Base-by-base conservation (phyloP, 2,888 invertebrate genomes). In the Drosophila flavopinicola region DNA sequence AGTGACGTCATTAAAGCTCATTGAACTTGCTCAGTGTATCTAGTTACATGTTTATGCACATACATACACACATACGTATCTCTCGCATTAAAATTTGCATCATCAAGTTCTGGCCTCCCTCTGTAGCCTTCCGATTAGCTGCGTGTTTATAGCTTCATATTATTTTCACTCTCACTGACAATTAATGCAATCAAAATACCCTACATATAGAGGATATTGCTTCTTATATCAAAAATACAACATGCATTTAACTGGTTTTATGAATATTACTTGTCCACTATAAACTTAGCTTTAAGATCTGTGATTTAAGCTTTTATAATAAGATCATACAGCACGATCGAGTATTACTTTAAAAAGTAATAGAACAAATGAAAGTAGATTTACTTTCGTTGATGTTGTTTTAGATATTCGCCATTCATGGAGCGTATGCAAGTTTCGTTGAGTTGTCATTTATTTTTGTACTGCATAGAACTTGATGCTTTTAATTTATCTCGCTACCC, bases 401-500 rank as follows among this genome's bases (percentile, higher is more conserved):
- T 20, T 6, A 1, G 9, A 13, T 0, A 30, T 10, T 29, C 0
- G 2, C 29, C 1, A 15, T 10, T 49, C 13, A 13, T 1, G 6
- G 17, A 66, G 66, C 11, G 66, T 54, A 66, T 56, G 6, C 0
- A 5, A n/a, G 6, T 9, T 52, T 56, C 33, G 29, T 11, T 32
- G 3, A 1, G 1, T 6, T 17, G 1, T 3, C 15, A 6, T 15
- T 23, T 35, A 6, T 20, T 23, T 13, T 38, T 25, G 13, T 23
- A 39, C 11, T 47, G 30, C 35, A n/a, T 39, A 57, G 37, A 65
- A 56, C 48, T 45, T 72, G 52, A 64, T 59, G 54, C 47, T 58
- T 60, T 61, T 35, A 58, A 64, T 72, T 72, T 68, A 66, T 58
- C 72, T 75, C 30, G 60, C 41, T 64, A 60, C 48, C 57, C 49